phyloP scores from a whole-genome alignment of 2,888 invertebrate genomes.

The Diloba caeruleocephala region DNA sequence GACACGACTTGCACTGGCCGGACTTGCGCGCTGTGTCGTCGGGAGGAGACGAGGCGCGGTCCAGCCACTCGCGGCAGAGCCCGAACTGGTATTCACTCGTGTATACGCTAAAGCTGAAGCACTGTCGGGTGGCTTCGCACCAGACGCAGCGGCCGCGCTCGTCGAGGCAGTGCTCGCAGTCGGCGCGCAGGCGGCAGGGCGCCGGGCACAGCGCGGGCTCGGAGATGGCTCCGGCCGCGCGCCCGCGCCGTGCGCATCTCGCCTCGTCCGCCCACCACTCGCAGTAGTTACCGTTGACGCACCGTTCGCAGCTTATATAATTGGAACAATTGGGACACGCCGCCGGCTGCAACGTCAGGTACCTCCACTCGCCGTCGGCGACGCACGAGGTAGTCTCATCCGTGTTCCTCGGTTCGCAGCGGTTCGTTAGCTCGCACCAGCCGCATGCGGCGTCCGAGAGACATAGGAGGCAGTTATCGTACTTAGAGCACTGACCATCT shows the following conservation, averaged over 20 bases:
- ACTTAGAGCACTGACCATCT: slow-evolving; percentile 92
- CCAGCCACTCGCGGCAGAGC: slow-evolving; percentile 97
- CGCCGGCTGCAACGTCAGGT: slow-evolving; percentile 94
- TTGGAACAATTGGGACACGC: slow-evolving; percentile 97
- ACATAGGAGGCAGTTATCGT: slow-evolving; percentile 96
- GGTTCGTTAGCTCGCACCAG: slow-evolving; percentile 95
- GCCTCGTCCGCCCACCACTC: slow-evolving; percentile 98
- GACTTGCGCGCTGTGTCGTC: slow-evolving; percentile 75
- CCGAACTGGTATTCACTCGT: slow-evolving; percentile 98
- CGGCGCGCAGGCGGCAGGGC: slow-evolving; percentile 93
- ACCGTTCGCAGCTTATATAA: slow-evolving; percentile 96
- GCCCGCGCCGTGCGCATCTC: slow-evolving; percentile 94
- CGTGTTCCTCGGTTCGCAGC: slow-evolving; percentile 91
- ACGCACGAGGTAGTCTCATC: slow-evolving; percentile 91
- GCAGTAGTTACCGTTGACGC: slow-evolving; percentile 93
- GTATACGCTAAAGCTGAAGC: slow-evolving; percentile 98
- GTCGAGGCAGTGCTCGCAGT: slow-evolving; percentile 95
- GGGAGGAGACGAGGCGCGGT: slow-evolving; percentile 91
- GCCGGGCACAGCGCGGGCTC: slow-evolving; percentile 92
- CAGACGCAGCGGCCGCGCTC: slow-evolving; percentile 97
- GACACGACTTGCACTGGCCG: slow-evolving; percentile 95
- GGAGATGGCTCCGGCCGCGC: slow-evolving; percentile 89
- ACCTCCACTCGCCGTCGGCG: slow-evolving; percentile 91
- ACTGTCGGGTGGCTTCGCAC: slow-evolving; percentile 97
- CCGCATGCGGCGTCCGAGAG: slow-evolving; percentile 96